Conservation (phyloP, 2,888 invertebrate genomes). For the Rosalia funebris region DNA sequence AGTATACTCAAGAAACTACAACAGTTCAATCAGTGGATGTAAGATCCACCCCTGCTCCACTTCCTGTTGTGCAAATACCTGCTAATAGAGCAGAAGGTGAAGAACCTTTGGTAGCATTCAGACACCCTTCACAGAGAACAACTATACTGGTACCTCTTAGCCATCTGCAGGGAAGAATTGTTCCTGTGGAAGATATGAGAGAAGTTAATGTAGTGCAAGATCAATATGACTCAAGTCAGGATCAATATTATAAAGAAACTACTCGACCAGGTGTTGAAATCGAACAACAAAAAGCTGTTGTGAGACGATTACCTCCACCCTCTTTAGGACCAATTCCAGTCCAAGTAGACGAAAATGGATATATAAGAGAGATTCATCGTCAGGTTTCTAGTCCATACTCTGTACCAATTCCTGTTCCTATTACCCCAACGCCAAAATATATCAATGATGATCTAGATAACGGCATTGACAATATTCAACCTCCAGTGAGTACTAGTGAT, state of each 20-base stretch:
- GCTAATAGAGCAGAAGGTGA: slow-evolving; percentile 46
- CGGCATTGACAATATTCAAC: slow-evolving; percentile 71
- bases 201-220: slow-evolving; percentile 45
- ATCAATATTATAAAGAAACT: slow-evolving; percentile 50
- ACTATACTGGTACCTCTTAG: slow-evolving; percentile 60
- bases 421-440: slow-evolving; percentile 45
- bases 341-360: slow-evolving; percentile 60
- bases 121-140: slow-evolving; percentile 60
- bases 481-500: slow-evolving; percentile 78
- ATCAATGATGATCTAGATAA: slow-evolving; percentile 54
- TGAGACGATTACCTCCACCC: slow-evolving; percentile 47
- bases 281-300: slow-evolving; percentile 53
- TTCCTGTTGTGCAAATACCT: slow-evolving; percentile 69
- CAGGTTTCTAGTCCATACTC: slow-evolving; percentile 40
- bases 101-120: slow-evolving; percentile 64
- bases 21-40: slow-evolving; percentile 66
- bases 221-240: slow-evolving; percentile 42
- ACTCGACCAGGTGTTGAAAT: slow-evolving; percentile 46
- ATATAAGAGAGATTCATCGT: slow-evolving; percentile 54
- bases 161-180: slow-evolving; percentile 53
- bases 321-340: slow-evolving; percentile 58
- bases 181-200: slow-evolving; percentile 48
- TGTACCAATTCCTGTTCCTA: slow-evolving; percentile 37
- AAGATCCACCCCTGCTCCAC: slow-evolving; percentile 66
- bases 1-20: slow-evolving; percentile 53